A percentile compares a stretch with the other conserved stretches of the same genome.
Conservation (phyloP, 2,888 invertebrate species). For the Mycalesis mineus region DNA sequence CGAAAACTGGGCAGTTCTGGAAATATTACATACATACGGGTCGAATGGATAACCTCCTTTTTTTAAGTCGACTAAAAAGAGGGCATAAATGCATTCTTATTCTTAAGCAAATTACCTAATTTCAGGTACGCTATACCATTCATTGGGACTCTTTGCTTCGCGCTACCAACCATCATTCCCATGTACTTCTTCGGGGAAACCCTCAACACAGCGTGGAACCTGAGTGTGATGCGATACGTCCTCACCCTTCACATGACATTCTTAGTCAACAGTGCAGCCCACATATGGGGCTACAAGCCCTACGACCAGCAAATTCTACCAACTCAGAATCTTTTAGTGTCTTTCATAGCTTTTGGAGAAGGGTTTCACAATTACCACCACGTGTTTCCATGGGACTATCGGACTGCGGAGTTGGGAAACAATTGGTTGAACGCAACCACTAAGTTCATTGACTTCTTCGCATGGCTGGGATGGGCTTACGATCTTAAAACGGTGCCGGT, state of each 20-base stretch:
- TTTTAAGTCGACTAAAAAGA: no score
- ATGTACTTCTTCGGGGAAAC: conserved; percentile 79
- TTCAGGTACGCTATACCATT: conserved; percentile 78
- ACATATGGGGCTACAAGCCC: conserved; percentile 65
- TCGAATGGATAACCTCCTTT: no score
- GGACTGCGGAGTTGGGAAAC: conserved; percentile 45
- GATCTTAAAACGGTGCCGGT: conserved; percentile 43
- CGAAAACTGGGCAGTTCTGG: no score
- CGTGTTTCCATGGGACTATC: conserved; percentile 49
- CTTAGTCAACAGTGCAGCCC: conserved; percentile 82
- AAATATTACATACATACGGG: no score
- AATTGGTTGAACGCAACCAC: conserved; percentile 38
- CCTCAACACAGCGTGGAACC: conserved; percentile 49
- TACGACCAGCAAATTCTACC: conserved; percentile 55
- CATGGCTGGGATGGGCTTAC: conserved; percentile 53
- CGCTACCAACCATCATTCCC: conserved; percentile 55
- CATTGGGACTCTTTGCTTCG: conserved; percentile 78
- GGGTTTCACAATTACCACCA: conserved; percentile 57
- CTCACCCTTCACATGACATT: conserved; percentile 74
- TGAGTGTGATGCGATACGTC: conserved; percentile 70
- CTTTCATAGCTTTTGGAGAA: conserved; percentile 38
- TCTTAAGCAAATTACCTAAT: not conserved
- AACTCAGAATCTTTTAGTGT: conserved; percentile 35
- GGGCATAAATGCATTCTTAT: no score
- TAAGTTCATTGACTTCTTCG: conserved; percentile 49